Evolutionary conservation across 1,140 invertebrate genomes (phyloP).

Genomic region (Eurosta solidaginis): DNA sequence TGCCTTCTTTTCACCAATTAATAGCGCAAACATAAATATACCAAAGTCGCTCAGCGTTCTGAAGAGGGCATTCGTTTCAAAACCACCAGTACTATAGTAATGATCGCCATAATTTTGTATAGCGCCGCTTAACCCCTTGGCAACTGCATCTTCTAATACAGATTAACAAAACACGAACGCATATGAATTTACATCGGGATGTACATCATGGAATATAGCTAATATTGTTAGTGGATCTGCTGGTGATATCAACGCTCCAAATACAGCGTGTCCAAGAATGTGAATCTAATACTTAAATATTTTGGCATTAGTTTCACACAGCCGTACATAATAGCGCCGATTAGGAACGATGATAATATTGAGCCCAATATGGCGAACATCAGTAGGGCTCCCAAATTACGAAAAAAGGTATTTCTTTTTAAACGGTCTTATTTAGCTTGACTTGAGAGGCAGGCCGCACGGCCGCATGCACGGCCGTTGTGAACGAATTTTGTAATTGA

Average conservation of each 20-base stretch:
- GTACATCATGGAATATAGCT: constrained; percentile 90
- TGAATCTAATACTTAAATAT: constrained; percentile 70
- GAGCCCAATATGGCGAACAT: constrained; percentile 96
- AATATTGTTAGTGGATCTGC: constrained; percentile 89
- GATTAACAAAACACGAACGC: constrained; percentile 98
- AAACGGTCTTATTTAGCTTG: too few relatives aligned
- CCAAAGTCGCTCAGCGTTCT: constrained; percentile 84
- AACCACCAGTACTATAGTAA: constrained; percentile 76
- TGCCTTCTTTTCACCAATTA: too few relatives aligned
- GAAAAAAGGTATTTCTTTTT: too few relatives aligned
- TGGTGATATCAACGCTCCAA: constrained; percentile 97
- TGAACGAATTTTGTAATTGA: too few relatives aligned
- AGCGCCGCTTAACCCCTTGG: constrained; percentile 91
- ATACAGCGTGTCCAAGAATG: constrained; percentile 90
- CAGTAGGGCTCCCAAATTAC: constrained; percentile 95
- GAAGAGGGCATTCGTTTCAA: constrained; percentile 86
- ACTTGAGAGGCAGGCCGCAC: too few relatives aligned
- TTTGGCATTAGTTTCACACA: constrained; percentile 81
- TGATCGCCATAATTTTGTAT: constrained; percentile 88
- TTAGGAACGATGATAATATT: constrained; percentile 89
- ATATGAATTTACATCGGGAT: constrained; percentile 98
- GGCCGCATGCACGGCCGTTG: too few relatives aligned
- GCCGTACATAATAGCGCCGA: constrained; percentile 85
- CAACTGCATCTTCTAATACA: constrained; percentile 97
- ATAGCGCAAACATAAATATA: constrained; percentile 88